Conservation (phyloP, 2,797 vertebrate species). For the Lateolabrax maculatus region DNA sequence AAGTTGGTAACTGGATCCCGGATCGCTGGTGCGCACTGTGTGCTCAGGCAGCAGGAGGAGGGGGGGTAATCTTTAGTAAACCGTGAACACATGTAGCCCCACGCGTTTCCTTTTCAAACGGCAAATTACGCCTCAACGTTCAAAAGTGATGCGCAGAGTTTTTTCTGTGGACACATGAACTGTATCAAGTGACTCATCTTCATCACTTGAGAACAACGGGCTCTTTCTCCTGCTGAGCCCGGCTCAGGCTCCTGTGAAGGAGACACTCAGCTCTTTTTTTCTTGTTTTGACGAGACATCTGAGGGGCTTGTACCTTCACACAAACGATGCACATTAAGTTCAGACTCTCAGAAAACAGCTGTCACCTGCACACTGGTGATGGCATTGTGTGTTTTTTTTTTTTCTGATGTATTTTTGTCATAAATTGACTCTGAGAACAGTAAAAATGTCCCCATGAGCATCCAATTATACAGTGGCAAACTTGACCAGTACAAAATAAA, state of each 20-base stretch:
- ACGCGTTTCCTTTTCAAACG: background rate
- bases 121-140: background rate
- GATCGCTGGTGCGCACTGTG: slow-evolving; percentile 49
- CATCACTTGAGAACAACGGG: slow-evolving; percentile 32
- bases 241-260: slow-evolving; percentile 14
- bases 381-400: no score
- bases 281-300: slow-evolving; percentile 3
- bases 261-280: background rate
- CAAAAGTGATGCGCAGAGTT: slow-evolving; percentile 14
- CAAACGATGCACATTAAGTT: background rate
- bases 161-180: slow-evolving; percentile 14
- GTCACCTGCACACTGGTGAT: background rate
- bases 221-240: slow-evolving; percentile 10
- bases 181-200: slow-evolving; percentile 30
- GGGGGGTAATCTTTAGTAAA: background rate
- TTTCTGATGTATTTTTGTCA: background rate
- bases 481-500: background rate
- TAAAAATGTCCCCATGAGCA: background rate
- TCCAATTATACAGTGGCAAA: background rate
- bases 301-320: background rate
- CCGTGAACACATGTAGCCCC: background rate
- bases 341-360: background rate
- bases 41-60: no score
- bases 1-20: slow-evolving; percentile 75
- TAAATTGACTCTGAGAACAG: background rate